Conservation (phyloP, 30 jellyfish, hydroid and myxozoan species). For the Phacellophora camtschatica region DNA sequence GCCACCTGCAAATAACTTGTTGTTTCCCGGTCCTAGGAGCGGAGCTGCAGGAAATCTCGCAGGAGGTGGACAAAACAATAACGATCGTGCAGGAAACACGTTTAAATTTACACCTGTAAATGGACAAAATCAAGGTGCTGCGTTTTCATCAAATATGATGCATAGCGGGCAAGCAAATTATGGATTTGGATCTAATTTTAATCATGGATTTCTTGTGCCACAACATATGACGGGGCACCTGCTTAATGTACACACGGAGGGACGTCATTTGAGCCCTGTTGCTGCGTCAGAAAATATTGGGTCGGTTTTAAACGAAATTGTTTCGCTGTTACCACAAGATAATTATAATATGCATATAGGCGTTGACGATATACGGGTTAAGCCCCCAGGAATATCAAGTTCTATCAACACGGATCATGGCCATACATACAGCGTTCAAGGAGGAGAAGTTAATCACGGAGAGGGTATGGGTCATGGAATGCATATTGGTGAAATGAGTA, state of each 20-base stretch:
- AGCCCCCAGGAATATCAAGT: constrained; percentile 43
- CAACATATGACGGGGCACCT: not conserved
- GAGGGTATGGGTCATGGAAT: too few species aligned
- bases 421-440: not conserved
- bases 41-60: not conserved
- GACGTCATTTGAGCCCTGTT: constrained; percentile 51
- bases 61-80: not conserved
- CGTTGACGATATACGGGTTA: constrained; percentile 27
- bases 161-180: not conserved
- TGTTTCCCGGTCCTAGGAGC: constrained; percentile 3
- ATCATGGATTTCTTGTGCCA: constrained; percentile 48
- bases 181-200: not conserved
- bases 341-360: constrained; percentile 28
- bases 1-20: constrained; percentile 13
- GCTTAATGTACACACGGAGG: constrained; percentile 40
- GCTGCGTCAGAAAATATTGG: constrained; percentile 56
- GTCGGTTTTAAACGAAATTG: constrained; percentile 27
- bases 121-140: not conserved
- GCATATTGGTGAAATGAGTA: too few species aligned
- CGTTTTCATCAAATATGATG: not conserved
- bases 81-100: not conserved
- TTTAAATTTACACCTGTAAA: constrained; percentile 17
- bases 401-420: not conserved
- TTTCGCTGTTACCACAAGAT: constrained; percentile 39
- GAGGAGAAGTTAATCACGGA: not conserved